These are phyloP conservation scores for Tachystola acroxantha DNA, from an alignment of 2,888 invertebrate species.

Conservation along the genomic window DNA sequence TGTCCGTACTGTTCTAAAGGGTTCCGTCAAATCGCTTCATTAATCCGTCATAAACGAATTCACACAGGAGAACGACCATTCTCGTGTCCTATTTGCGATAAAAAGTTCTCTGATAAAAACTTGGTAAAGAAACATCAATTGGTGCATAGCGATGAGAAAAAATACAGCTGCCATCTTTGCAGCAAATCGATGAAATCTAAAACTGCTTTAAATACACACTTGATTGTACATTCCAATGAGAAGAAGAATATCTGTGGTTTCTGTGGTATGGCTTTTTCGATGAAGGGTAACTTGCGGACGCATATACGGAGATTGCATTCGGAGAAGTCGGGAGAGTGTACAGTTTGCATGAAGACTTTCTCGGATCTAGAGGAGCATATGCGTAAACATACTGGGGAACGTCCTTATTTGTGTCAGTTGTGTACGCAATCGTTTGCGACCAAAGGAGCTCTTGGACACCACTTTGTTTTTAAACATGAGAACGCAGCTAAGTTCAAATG, in stretches of 20 bases:
- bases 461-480: conserved; percentile 62
- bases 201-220: conserved; percentile 69
- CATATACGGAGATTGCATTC: conserved; percentile 77
- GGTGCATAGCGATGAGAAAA: conserved; percentile 69
- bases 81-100: conserved; percentile 51
- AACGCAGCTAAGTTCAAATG: conserved; percentile 62
- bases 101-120: conserved; percentile 50
- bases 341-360: conserved; percentile 71
- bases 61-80: conserved; percentile 68
- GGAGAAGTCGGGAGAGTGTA: conserved; percentile 74
- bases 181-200: conserved; percentile 70
- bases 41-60: conserved; percentile 56
- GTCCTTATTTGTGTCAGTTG: conserved; percentile 52
- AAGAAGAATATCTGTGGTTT: conserved; percentile 61
- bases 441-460: conserved; percentile 54
- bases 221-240: conserved; percentile 55
- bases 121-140: conserved; percentile 51
- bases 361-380: conserved; percentile 76
- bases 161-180: conserved; percentile 75
- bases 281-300: conserved; percentile 74
- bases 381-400: conserved; percentile 78
- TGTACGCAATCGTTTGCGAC: conserved; percentile 53
- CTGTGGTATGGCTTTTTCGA: conserved; percentile 69
- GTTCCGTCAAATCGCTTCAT: conserved; percentile 56
- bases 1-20: conserved; percentile 52